phyloP scores from a whole-genome alignment of 2,888 invertebrate genomes.

The Gymnoscelis rufifasciata region DNA sequence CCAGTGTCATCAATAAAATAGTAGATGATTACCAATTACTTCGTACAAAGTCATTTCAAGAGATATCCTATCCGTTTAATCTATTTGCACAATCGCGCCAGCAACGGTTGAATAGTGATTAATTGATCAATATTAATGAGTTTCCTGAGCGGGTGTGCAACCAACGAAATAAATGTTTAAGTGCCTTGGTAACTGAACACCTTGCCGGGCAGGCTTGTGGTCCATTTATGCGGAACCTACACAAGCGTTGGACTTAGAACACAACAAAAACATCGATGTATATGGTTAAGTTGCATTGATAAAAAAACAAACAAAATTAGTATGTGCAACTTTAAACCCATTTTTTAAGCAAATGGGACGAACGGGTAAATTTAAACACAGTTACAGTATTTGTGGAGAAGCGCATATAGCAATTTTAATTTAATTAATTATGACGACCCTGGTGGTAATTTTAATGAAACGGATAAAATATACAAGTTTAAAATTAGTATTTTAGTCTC shows the following conservation, averaged over 20 bases:
- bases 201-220: conserved; percentile 29
- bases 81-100: conserved; percentile 26
- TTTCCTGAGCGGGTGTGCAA: conserved; percentile 50
- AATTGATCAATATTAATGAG: conserved; percentile 39
- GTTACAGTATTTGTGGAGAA: too few relatives aligned
- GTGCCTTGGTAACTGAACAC: conserved; percentile 33
- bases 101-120: conserved; percentile 37
- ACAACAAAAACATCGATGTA: conserved; percentile 1
- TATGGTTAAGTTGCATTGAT: too few relatives aligned
- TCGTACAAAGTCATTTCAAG: conserved; percentile 3
- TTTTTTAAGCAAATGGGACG: too few relatives aligned
- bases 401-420: too few relatives aligned
- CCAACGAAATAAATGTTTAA: conserved; percentile 36
- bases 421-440: too few relatives aligned
- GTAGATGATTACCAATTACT: neutral
- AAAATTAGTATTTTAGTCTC: too few relatives aligned
- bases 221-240: conserved; percentile 38
- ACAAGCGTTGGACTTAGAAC: neutral
- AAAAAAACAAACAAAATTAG: too few relatives aligned
- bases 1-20: neutral
- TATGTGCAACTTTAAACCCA: too few relatives aligned
- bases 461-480: too few relatives aligned
- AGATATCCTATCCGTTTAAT: conserved; percentile 6
- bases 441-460: too few relatives aligned
- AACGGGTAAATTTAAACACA: too few relatives aligned